Conservation (phyloP, 1,140 invertebrate species). For the Paramacrobiotus metropolitanus region DNA sequence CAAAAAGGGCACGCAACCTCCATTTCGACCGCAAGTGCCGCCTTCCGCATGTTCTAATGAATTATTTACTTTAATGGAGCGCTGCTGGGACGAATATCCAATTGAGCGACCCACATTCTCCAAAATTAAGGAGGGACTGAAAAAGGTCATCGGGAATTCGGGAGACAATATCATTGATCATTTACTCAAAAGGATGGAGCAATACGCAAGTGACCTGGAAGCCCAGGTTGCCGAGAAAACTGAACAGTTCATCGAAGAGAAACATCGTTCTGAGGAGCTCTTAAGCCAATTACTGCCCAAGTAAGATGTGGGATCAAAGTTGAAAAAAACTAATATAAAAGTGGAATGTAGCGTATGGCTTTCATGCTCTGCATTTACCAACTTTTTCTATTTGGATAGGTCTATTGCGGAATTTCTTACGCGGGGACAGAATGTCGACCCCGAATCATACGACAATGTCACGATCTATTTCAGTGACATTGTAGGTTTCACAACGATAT, state of each 20-base stretch:
- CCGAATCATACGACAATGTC: slow-evolving; percentile 76
- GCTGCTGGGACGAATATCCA: too few relatives aligned
- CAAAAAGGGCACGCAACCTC: slow-evolving; percentile 24
- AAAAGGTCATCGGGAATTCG: too few relatives aligned
- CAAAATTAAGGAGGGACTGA: slow-evolving; percentile 32
- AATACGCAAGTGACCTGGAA: slow-evolving; percentile 95
- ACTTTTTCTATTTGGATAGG: too few relatives aligned
- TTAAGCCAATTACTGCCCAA: slow-evolving; percentile 80
- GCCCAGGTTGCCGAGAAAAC: slow-evolving; percentile 78
- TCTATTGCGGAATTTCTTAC: slow-evolving; percentile 71
- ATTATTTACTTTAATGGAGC: slow-evolving; percentile 47
- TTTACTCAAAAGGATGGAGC: slow-evolving; percentile 85
- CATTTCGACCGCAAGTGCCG: slow-evolving; percentile 45
- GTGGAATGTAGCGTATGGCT: too few relatives aligned
- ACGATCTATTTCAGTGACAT: slow-evolving; percentile 96
- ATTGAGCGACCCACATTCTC: slow-evolving; percentile 56
- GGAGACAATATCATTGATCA: slow-evolving; percentile 81
- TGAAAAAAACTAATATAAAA: too few relatives aligned
- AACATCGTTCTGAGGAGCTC: slow-evolving; percentile 82
- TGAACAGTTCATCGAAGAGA: slow-evolving; percentile 81
- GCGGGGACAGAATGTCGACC: slow-evolving; percentile 59
- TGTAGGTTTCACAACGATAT: too few relatives aligned
- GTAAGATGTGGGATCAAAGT: too few relatives aligned
- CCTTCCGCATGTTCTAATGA: slow-evolving; percentile 38
- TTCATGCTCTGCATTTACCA: too few relatives aligned